Base-by-base conservation (phyloP, 2,797 vertebrate genomes). In the Pogonophryne albipinna region DNA sequence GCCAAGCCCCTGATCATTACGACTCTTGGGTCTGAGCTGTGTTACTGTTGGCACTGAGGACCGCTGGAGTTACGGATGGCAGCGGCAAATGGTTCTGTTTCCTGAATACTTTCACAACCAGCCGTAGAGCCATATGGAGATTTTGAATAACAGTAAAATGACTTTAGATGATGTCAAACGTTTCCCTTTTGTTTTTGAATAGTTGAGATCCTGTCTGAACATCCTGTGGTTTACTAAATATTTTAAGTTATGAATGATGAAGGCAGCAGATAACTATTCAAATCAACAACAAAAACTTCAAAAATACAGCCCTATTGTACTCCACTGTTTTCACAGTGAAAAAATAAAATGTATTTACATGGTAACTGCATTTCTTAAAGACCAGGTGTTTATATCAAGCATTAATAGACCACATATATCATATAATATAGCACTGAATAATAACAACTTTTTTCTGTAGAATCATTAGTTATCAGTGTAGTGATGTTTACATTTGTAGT, bases 31-130 rank as follows among this genome's bases (percentile, higher is more conserved):
- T 51, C 68, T 56, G 16, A n/a, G 79, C 74, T 74, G 53, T 86
- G 81, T 90, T 88, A 3, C 77, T 85, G 74, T 84, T 90, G 86
- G 88, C 88, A 72, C 65, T 0, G 56, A 4, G 14, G 23, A 47
- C 49, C 17, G 42, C 74, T 65, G 60, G 59, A 68, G 79, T 80
- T 86, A 78, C 70, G 85, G 85, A 85, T 78, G 80, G 78, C 82
- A 80, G 71, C 17, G 3, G 47, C 38, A 67, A 78, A 69, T n/a
- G 66, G 49, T 72, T 52, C 59, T 52, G 74, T 74, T 74, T 23
- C 73, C 58, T 66, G 66, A 79, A 71, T 62, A 61, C n/a, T 53
- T 84, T 76, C 71, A 75, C 45, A 45, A 70, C 34, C 76, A 46
- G 45, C 41, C 41, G 71, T 6, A 44, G 15, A 72, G 44, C 82